Conservation (phyloP, 2,113 vertebrate species). For the Poicephalus meyeri region DNA sequence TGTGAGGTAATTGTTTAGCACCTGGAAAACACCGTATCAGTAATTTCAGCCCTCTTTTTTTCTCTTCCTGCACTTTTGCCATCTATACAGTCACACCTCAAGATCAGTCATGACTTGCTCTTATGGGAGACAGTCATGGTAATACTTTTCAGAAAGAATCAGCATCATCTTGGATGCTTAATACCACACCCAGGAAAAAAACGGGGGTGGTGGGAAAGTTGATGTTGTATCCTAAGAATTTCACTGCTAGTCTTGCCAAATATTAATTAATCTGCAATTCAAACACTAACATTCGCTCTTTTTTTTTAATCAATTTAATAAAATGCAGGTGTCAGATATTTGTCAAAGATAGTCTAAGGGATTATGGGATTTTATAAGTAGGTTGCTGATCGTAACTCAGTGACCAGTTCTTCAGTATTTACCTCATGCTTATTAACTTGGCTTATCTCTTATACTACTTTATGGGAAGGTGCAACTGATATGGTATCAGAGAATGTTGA, state of each 20-base stretch:
- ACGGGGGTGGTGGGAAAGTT: neutral
- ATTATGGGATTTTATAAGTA: neutral
- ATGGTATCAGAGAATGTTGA: rapidly evolving
- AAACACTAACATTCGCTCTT: neutral
- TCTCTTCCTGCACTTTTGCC: neutral
- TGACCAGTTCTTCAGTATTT: neutral
- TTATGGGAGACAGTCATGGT: neutral
- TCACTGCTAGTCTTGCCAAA: neutral
- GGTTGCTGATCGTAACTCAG: neutral
- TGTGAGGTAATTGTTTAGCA: neutral
- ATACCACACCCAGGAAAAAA: neutral
- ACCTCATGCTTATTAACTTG: neutral
- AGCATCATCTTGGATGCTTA: neutral
- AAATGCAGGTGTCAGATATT: neutral
- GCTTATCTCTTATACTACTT: neutral
- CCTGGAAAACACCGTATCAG: neutral
- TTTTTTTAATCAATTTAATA: neutral
- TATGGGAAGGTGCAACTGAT: neutral
- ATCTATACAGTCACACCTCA: neutral
- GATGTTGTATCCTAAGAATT: neutral
- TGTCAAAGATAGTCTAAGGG: neutral
- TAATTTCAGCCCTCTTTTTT: neutral
- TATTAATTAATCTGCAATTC: neutral
- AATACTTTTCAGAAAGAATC: neutral
- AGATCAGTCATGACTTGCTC: neutral